phyloP scores from a whole-genome alignment of 1,140 invertebrate species.

The Drosophila arawakana region DNA sequence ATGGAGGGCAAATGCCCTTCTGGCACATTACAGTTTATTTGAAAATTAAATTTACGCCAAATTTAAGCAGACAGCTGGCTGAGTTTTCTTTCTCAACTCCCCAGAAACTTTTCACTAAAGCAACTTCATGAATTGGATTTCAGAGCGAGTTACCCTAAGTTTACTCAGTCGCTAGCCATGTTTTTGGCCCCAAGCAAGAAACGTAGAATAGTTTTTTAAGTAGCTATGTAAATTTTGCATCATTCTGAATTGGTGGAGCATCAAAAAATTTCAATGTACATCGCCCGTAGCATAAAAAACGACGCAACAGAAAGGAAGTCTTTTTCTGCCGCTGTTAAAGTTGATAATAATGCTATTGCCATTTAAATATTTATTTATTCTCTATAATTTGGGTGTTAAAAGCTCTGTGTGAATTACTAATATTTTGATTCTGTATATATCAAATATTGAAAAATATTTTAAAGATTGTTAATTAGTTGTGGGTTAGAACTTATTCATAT shows the following conservation, averaged over 20 bases:
- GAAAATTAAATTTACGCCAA: conserved; percentile 83
- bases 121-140: conserved; percentile 82
- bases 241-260: conserved; percentile 59
- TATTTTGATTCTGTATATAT: conserved; percentile 27
- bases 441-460: no score
- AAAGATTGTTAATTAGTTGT: no score
- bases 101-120: conserved; percentile 33
- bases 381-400: conserved; percentile 65
- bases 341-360: neutral
- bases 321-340: conserved; percentile 44
- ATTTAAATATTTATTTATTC: neutral
- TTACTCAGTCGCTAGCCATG: conserved; percentile 61
- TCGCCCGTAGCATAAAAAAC: conserved; percentile 63
- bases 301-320: conserved; percentile 54
- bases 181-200: conserved; percentile 60
- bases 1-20: conserved; percentile 51
- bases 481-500: no score
- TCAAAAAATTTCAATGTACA: conserved; percentile 62
- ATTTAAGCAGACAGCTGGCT: conserved; percentile 79
- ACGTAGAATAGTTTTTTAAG: conserved; percentile 76
- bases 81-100: conserved; percentile 50
- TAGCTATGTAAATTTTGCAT: conserved; percentile 76
- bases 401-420: conserved; percentile 57
- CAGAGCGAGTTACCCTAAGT: conserved; percentile 44
- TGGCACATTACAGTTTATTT: conserved; percentile 75